A percentile compares a stretch with the other conserved stretches of the same genome.
phyloP scores from a whole-genome alignment of 37 sponge, comb jelly and placozoan species.

The Amphimedon queenslandica region DNA sequence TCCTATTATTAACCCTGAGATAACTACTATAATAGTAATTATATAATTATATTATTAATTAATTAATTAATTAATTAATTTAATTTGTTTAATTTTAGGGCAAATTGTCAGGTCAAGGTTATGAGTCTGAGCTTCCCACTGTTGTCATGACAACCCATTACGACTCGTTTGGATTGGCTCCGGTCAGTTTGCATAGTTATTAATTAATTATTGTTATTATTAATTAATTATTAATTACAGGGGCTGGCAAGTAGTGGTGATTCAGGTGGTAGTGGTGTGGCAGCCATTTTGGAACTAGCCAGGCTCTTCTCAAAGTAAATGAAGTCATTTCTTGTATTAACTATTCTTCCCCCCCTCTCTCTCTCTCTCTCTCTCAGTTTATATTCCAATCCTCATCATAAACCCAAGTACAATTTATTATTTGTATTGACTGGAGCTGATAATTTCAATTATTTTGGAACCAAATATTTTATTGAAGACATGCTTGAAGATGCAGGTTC shows the following conservation, averaged over 20 bases:
- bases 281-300: slow-evolving; percentile 79
- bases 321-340: neutral
- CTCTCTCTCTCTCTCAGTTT: slow-evolving; percentile 23
- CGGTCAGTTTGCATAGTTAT: slow-evolving; percentile 53
- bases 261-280: slow-evolving; percentile 86
- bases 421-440: slow-evolving; percentile 86
- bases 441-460: slow-evolving; percentile 86
- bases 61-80: neutral
- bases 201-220: neutral
- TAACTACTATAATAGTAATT: slow-evolving; percentile 39
- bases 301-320: slow-evolving; percentile 79
- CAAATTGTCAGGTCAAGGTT: slow-evolving; percentile 65
- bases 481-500: slow-evolving; percentile 53
- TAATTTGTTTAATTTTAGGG: slow-evolving; percentile 52
- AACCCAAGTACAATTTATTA: slow-evolving; percentile 69
- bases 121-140: slow-evolving; percentile 69
- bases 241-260: slow-evolving; percentile 66
- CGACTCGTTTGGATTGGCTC: slow-evolving; percentile 80
- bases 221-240: slow-evolving; percentile 16
- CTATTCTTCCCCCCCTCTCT: neutral
- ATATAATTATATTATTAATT: neutral
- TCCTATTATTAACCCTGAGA: slow-evolving; percentile 21
- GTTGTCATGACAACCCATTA: slow-evolving; percentile 85
- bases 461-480: slow-evolving; percentile 73
- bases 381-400: slow-evolving; percentile 35